Evolutionary conservation across 92 coral and sea anemone species (phyloP), one percentile per base, ranked within the genome.

Genomic region (Porites evermanni): DNA sequence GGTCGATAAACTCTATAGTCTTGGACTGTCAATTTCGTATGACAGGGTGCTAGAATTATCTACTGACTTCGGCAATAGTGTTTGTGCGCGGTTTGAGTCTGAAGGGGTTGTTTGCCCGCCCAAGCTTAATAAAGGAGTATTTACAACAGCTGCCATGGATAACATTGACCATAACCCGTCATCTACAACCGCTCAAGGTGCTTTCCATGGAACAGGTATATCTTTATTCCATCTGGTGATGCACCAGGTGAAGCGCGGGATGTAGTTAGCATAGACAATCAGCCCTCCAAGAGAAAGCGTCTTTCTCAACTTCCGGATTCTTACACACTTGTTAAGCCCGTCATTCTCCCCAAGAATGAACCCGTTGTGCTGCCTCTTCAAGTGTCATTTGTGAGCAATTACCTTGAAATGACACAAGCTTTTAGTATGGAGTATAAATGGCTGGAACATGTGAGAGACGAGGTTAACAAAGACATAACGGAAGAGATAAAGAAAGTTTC

Each of bases 91-190:
- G 16, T 93, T 61, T 78, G 91, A 91, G 68, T 64, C 75, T 2
- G 93, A 93, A 68, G 88, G 82, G 20, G 93, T 86, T 53, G 91
- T 88, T 3, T 94, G 93, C 60, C 97, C 92, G 1, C 91, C 93
- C 53, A 91, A 85, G 16, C 90, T 91, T 3, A 44, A 53, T 1
- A 77, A 56, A 64, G 38, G 47, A 0, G 66, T 82, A 53, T 86
- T 89, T 58, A 92, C 93, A 58, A 89, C 93, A 1, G 90, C 90
- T 20, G 90, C 94, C 21, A 89, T 94, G 64, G 97, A 94, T 72
- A 91, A 94, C 44, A 89, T 94, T 19, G 97, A 94, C 88, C 93
- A 93, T 81, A 90, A 93, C 69, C 92, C 91, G 13, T 87, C 88
- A 61, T 90, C 92, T 12, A 52, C 75, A 8, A 89, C 89, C 1